Conservation (phyloP, 2,888 invertebrate genomes). For the Synergus laeviventris region DNA sequence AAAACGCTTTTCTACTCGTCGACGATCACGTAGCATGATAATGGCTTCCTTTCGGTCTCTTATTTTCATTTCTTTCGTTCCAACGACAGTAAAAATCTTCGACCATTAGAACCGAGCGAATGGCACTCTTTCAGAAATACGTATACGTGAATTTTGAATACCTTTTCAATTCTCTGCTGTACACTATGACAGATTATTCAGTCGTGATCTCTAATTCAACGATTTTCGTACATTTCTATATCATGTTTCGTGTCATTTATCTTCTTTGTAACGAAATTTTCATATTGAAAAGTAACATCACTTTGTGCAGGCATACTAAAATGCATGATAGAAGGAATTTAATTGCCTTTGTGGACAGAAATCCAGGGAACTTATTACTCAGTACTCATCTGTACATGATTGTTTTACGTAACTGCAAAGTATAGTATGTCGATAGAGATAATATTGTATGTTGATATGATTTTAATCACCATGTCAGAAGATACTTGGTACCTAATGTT, state of each 20-base stretch:
- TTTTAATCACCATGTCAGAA: not conserved
- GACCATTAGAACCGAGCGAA: constrained; percentile 48
- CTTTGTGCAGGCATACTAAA: too few relatives aligned
- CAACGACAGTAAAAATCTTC: constrained; percentile 72
- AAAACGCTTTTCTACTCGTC: not conserved
- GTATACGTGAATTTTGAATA: constrained; percentile 38
- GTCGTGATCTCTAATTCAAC: constrained; percentile 50
- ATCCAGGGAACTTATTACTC: not conserved
- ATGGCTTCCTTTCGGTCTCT: constrained; percentile 71
- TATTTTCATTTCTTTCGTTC: constrained; percentile 63
- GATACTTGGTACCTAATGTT: not conserved
- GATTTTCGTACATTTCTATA: constrained; percentile 42
- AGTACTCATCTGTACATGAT: not conserved
- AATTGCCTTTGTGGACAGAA: not conserved
- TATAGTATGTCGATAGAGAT: not conserved
- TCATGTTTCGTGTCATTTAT: not conserved
- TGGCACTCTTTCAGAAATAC: not conserved
- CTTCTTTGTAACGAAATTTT: not conserved
- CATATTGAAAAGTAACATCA: not conserved
- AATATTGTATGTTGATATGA: not conserved
- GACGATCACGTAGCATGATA: constrained; percentile 73
- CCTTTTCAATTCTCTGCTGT: constrained; percentile 44
- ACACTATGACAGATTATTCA: constrained; percentile 52
- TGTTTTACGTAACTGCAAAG: not conserved
- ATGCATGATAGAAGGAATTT: not conserved